Conservation (phyloP, 2,888 invertebrate species). For the Dusona sp. region DNA sequence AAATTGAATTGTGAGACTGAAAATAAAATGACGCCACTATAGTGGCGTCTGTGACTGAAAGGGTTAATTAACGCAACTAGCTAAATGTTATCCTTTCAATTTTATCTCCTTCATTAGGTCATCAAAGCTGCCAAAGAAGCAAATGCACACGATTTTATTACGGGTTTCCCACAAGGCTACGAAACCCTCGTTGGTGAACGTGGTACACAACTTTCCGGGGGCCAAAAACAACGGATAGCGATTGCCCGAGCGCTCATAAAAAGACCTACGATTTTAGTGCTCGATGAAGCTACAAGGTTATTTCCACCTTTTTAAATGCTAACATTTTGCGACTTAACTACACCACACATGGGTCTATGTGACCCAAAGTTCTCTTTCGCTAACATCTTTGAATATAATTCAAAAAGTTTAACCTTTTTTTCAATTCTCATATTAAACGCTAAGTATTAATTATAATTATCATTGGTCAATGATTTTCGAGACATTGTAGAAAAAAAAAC, state of each 20-base stretch:
- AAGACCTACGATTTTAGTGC: constrained; percentile 93
- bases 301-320: neutral
- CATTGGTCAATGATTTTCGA: no score
- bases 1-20: no score
- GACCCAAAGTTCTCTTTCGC: neutral
- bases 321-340: neutral
- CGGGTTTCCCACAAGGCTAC: constrained; percentile 93
- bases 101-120: constrained; percentile 85
- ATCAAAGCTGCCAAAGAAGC: constrained; percentile 93
- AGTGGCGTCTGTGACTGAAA: no score
- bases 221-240: constrained; percentile 97
- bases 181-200: constrained; percentile 95
- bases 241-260: constrained; percentile 97
- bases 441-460: no score
- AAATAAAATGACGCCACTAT: no score
- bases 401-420: no score
- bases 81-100: neutral
- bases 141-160: constrained; percentile 96
- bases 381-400: no score
- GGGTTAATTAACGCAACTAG: neutral
- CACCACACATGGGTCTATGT: neutral
- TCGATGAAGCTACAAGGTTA: constrained; percentile 98
- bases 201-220: constrained; percentile 96
- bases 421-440: no score
- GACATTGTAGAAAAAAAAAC: no score